These are phyloP conservation scores for Heterohyrax brucei DNA, from an alignment of 2,797 vertebrate genomes.

Conservation along the genomic window DNA sequence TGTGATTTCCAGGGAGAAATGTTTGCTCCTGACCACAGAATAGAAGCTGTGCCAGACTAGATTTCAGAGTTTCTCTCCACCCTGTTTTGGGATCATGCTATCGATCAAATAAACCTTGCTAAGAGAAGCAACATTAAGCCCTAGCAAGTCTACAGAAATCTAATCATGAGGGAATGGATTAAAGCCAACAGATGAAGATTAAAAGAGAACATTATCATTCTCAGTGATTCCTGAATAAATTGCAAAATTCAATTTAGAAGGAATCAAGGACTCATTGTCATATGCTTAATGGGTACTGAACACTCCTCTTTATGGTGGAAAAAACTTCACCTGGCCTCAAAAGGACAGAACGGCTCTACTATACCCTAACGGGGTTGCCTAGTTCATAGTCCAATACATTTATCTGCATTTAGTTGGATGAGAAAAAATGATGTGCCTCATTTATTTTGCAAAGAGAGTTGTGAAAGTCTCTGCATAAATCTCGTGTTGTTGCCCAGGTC, in stretches of 20 bases:
- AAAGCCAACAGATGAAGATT: constrained; percentile 71
- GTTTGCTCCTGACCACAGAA: background rate
- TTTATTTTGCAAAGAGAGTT: background rate
- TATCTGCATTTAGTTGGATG: background rate
- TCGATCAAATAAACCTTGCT: constrained; percentile 66
- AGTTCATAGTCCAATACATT: background rate
- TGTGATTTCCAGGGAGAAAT: constrained; percentile 19
- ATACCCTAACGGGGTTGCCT: background rate
- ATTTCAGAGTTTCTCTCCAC: constrained; percentile 48
- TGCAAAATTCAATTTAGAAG: constrained; percentile 68
- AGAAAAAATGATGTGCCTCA: background rate
- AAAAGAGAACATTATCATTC: constrained; percentile 64
- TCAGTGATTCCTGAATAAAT: constrained; percentile 73
- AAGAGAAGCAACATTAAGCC: constrained; percentile 71
- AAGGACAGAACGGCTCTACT: background rate
- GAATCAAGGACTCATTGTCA: background rate
- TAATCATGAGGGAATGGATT: constrained; percentile 71
- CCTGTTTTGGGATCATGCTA: constrained; percentile 50
- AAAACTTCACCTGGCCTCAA: constrained; percentile 31
- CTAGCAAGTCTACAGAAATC: constrained; percentile 65
- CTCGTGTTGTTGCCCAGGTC: constrained; percentile 1
- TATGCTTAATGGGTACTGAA: background rate
- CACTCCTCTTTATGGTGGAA: background rate
- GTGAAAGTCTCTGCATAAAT: background rate
- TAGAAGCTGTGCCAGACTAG: background rate